A percentile compares a stretch with the other conserved stretches of the same genome.
Evolutionary conservation across 2,113 vertebrate species (phyloP).

Genomic region (Dicrurus megarhynchus): DNA sequence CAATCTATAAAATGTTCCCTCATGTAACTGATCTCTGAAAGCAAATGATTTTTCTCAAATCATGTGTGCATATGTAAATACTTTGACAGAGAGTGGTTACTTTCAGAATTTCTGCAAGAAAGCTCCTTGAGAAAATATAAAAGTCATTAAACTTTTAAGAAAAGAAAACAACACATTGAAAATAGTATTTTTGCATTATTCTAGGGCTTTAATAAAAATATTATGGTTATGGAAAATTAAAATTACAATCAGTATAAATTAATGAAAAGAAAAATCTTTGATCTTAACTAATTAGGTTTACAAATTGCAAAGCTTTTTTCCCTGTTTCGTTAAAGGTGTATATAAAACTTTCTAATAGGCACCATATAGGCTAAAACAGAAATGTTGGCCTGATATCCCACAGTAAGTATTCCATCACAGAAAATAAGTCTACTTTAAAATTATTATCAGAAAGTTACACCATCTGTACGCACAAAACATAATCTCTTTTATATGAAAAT

Average conservation of each 20-base stretch:
- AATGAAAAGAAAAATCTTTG: not conserved
- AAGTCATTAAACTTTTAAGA: not conserved
- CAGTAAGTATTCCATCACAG: not conserved
- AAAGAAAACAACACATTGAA: not conserved
- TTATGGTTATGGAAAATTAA: not conserved
- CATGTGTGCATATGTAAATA: not conserved
- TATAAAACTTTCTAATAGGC: not conserved
- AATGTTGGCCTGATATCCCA: not conserved
- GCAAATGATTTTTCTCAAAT: not conserved
- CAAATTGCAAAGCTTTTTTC: not conserved
- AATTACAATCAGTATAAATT: not conserved
- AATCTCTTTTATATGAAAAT: not conserved
- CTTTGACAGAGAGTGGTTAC: not conserved
- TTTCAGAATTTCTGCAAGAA: not conserved
- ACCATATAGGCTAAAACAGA: not conserved
- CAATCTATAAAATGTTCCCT: not conserved
- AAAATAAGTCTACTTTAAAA: not conserved
- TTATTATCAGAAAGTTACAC: not conserved
- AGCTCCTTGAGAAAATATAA: not conserved
- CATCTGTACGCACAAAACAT: not conserved
- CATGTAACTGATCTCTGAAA: not conserved
- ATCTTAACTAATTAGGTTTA: not conserved
- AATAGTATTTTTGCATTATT: not conserved
- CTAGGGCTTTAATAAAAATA: not conserved
- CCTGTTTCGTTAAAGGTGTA: not conserved